phyloP scores from a whole-genome alignment of 2,888 invertebrate genomes.

The Pristionchus exspectatus region DNA sequence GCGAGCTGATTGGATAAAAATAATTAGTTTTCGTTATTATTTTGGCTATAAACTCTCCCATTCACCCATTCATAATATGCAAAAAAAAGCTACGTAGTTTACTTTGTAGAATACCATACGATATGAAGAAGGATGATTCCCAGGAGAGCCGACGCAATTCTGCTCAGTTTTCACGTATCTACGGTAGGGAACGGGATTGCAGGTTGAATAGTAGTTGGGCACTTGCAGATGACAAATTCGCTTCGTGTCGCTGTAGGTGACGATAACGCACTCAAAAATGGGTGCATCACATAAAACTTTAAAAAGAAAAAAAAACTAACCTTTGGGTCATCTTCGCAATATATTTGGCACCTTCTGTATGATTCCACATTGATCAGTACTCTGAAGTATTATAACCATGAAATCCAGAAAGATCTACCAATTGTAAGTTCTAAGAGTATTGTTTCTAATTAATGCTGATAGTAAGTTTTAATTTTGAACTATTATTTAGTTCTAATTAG shows the following conservation, averaged over 20 bases:
- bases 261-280: background rate
- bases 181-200: background rate
- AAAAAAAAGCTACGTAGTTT: too few relatives aligned
- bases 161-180: background rate
- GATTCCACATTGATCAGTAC: background rate
- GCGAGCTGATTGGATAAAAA: background rate
- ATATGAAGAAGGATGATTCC: background rate
- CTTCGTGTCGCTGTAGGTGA: background rate
- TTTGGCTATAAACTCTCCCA: too few relatives aligned
- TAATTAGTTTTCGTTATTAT: too few relatives aligned
- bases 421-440: too few relatives aligned
- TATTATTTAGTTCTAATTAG: too few relatives aligned
- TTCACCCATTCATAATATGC: too few relatives aligned
- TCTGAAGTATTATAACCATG: background rate
- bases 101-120: too few relatives aligned
- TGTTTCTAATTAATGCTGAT: too few relatives aligned
- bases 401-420: too few relatives aligned
- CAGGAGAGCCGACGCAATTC: conserved; percentile 4
- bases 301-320: too few relatives aligned
- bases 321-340: background rate
- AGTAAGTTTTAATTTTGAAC: too few relatives aligned
- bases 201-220: background rate
- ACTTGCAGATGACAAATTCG: background rate
- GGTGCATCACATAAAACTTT: background rate
- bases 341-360: background rate